Evolutionary conservation across 2,888 invertebrate genomes (phyloP), one percentile per base, ranked within the genome.

Genomic region (Ophion slaviceki): DNA sequence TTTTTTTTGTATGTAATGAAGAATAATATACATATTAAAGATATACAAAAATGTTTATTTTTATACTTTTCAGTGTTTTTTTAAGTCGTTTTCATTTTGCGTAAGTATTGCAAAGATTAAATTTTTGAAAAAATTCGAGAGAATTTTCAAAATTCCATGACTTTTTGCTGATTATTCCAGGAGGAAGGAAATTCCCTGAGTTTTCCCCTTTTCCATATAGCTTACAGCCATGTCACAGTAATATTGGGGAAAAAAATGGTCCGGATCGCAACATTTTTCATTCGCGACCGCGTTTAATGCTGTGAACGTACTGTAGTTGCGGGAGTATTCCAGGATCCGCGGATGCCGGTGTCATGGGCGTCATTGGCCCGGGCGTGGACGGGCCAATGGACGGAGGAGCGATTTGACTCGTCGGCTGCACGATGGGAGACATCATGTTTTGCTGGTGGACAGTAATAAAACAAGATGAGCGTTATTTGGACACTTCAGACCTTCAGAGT

Each of bases 271-370:
- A 7, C 2, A 61, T 61, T 20, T 8, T 11, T 17, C 17, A 14
- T 53, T 61, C 24, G 8, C n/a, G 2, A 67, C 28, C 11, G 2
- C 17, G 40, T 67, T 36, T n/a, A 14, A 2, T 2, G n/a, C 28
- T 24, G 2, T 28, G 2, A 68, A 95, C 96, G 95, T 94, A 98
- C 98, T 98, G 98, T 92, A 98, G 94, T 92, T 98, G 98, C 36
- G 99, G 99, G 83, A 98, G 95, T 90, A 99, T 98, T 76, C 98
- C 98, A 78, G 99, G 98, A 94, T 99, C 98, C 11, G 98, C 97
- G 0, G 98, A 98, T 83, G 96, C 97, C 45, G 93, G 93, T 6
- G 94, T 93, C 96, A 98, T 97, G 0, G 98, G 98, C 1, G 97
- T 97, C 96, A 97, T 96, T 0, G 98, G 98, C 6, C 96, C 95